phyloP scores from a whole-genome alignment of 2,888 invertebrate genomes.

The Pterobdella sp. region DNA sequence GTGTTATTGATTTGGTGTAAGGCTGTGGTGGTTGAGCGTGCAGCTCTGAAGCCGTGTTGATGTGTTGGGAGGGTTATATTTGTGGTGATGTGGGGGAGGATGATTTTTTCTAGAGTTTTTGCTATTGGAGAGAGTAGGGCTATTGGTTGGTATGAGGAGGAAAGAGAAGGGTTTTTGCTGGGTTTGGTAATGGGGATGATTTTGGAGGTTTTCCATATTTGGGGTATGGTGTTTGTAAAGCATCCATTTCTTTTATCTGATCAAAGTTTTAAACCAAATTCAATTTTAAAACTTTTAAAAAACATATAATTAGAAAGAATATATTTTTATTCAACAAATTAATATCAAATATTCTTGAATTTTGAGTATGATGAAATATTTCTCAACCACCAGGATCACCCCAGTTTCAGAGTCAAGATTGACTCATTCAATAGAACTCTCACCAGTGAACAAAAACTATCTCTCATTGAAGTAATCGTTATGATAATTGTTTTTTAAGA shows the following conservation, averaged over 20 bases:
- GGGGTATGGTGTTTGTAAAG: background rate
- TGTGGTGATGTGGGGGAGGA: constrained; percentile 7
- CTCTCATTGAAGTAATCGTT: constrained; percentile 68
- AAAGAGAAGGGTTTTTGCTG: no score
- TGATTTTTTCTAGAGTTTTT: background rate
- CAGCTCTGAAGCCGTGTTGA: no score
- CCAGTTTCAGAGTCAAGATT: constrained; percentile 71
- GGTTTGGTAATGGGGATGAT: no score
- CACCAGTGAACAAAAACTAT: constrained; percentile 69
- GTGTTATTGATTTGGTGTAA: no score
- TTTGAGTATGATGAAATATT: background rate
- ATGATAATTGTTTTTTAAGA: constrained; percentile 2
- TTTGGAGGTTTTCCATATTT: no score
- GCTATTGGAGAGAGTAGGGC: no score
- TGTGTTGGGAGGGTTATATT: no score
- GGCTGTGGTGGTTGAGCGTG: no score
- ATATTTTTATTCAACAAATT: constrained; percentile 17
- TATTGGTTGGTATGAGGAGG: no score
- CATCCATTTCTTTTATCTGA: background rate
- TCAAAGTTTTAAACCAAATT: background rate
- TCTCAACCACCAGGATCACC: constrained; percentile 36
- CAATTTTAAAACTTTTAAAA: background rate
- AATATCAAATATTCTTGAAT: background rate
- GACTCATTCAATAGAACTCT: constrained; percentile 84
- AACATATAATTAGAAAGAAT: background rate